These are phyloP conservation scores for Salmo trutta DNA, from an alignment of 2,797 vertebrate genomes.

Conservation along the genomic window DNA sequence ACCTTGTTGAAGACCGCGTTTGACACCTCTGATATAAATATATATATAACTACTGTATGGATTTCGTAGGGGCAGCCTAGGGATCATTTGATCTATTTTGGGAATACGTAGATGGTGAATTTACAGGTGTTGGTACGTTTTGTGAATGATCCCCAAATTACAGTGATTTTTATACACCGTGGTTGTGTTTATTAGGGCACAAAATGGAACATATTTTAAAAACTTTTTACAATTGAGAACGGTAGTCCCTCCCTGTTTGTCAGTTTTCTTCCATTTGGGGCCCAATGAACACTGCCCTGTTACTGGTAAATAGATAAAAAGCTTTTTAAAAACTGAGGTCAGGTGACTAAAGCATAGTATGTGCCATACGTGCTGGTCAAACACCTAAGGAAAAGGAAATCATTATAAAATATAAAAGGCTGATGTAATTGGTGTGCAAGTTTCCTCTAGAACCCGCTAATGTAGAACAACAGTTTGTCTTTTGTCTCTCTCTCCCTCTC, in stretches of 20 bases:
- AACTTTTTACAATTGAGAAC: not conserved
- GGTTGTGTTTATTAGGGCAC: too few relatives aligned
- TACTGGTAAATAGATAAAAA: not conserved
- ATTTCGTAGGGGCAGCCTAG: not conserved
- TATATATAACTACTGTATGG: not conserved
- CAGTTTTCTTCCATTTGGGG: not conserved
- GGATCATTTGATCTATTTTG: not conserved
- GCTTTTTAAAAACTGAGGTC: not conserved
- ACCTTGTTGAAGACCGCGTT: too few relatives aligned
- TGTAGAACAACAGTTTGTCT: conserved; percentile 6
- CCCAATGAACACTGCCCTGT: not conserved
- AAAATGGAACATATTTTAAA: conserved; percentile 60
- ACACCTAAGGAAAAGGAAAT: conserved; percentile 1
- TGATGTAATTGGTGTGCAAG: not conserved
- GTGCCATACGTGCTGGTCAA: not conserved
- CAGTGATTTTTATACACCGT: too few relatives aligned
- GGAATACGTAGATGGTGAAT: not conserved
- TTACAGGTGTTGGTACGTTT: not conserved
- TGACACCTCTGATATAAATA: too few relatives aligned
- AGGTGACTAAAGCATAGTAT: not conserved
- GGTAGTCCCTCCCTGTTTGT: not conserved
- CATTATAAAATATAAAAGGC: not conserved
- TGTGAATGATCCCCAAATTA: not conserved
- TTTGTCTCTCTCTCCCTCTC: conserved; percentile 49
- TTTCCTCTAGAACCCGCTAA: not conserved